Evolutionary conservation across 2,888 invertebrate species (phyloP), one percentile per base, ranked within the genome.

Genomic region (Cordilura impudica): DNA sequence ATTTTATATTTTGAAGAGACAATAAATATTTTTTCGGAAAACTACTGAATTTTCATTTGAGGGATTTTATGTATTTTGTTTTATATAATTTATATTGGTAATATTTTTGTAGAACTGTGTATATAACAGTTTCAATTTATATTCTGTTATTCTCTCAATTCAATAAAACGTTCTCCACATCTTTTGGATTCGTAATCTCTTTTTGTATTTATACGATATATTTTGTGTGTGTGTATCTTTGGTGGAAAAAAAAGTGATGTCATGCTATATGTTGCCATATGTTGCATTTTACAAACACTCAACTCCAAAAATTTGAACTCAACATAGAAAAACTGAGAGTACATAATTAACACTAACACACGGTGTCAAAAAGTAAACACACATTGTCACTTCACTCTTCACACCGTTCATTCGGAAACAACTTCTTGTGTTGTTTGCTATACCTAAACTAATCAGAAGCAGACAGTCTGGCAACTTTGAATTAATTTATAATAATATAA

Each of bases 211-310:
- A 26, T 56, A 72, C 70, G 61, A 70, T 77, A 75, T 60, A 54
- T 66, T 60, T 66, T n/a, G 21, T 49, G 26, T 67, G 51, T 78
- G 23, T 61, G 51, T 71, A 65, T 66, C 70, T 81, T 82, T 81
- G 83, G 83, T 85, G 83, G 75, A 51, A 60, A 31, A 31, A 81
- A 86, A 85, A 86, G 83, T 86, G 86, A 86, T 86, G 86, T 86
- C 86, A 86, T 87, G 84, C 63, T 1, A 2, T 58, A 74, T 71
- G 79, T 74, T 81, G 81, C 81, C 81, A 77, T 73, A 66, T 74
- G 70, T 73, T 70, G 70, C 81, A 53, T 63, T 74, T 8, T 54
- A 45, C 56, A 67, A 67, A 31, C 74, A 75, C 65, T 70, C 74
- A 66, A 61, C n/a, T 12, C 6, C 12, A 35, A 45, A 61, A 74